phyloP scores from a whole-genome alignment of 2,888 invertebrate species.

The Clitarchus hookeri region DNA sequence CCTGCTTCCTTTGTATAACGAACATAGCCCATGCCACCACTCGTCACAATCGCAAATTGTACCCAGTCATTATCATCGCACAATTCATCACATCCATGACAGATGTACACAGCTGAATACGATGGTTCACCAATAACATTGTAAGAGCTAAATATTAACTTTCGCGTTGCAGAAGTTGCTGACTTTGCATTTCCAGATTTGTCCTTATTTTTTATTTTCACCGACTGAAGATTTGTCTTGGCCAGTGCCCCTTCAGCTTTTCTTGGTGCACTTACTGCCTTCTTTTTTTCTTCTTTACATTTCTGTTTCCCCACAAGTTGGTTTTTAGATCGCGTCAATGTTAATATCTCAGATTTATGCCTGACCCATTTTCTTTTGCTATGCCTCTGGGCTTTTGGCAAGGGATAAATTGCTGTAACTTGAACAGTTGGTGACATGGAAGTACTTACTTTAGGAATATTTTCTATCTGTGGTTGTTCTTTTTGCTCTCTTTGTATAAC shows the following conservation, averaged over 20 bases:
- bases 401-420: background rate
- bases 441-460: background rate
- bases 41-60: background rate
- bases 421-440: background rate
- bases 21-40: background rate
- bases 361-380: background rate
- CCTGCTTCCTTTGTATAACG: background rate
- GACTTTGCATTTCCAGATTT: too few relatives aligned
- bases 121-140: background rate
- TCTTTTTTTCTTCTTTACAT: background rate
- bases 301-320: background rate
- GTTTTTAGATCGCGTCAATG: background rate
- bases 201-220: too few relatives aligned
- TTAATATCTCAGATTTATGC: constrained; percentile 4
- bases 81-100: background rate
- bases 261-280: background rate
- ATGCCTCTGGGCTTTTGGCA: background rate
- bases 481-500: background rate
- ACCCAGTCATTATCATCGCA: background rate
- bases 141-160: background rate
- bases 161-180: background rate
- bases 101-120: background rate
- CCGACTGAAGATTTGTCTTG: too few relatives aligned
- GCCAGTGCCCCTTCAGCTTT: too few relatives aligned
- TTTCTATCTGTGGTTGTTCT: background rate